Evolutionary conservation across 2,113 vertebrate genomes (phyloP).

Genomic region (Nycticebus coucang): DNA sequence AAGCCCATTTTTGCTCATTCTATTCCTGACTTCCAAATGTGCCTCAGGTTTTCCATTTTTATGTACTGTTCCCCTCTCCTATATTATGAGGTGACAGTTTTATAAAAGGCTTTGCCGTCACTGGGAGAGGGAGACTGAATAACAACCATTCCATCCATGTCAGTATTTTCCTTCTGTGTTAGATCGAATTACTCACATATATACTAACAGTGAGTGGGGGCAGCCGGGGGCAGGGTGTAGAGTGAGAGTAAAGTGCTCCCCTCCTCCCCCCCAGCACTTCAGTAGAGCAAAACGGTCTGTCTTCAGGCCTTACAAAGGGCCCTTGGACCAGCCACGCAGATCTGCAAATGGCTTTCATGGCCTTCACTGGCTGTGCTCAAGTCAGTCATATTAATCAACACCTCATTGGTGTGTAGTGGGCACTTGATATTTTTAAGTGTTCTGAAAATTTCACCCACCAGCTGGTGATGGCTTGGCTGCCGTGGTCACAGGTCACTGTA

Average conservation of each 20-base stretch:
- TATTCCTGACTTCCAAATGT: not conserved
- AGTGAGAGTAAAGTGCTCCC: not conserved
- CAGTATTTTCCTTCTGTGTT: not conserved
- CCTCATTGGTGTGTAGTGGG: not conserved
- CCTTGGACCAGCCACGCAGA: not conserved
- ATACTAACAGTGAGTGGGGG: not conserved
- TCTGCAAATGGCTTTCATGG: not conserved
- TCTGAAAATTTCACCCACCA: not conserved
- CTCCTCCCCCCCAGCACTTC: not conserved
- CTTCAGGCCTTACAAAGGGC: not conserved
- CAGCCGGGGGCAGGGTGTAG: no score
- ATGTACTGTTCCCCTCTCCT: not conserved
- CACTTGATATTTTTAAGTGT: not conserved
- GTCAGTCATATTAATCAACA: not conserved
- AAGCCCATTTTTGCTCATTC: not conserved
- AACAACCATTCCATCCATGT: not conserved
- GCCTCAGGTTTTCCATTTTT: not conserved
- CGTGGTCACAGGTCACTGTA: constrained; percentile 21
- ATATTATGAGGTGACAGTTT: not conserved
- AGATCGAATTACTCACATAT: not conserved
- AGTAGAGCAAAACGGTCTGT: not conserved
- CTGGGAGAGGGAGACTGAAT: not conserved
- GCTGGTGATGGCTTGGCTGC: not conserved
- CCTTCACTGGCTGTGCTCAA: not conserved
- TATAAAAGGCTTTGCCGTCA: not conserved